These are phyloP conservation scores for Norana najaformis DNA, from an alignment of 2,888 invertebrate species.

Conservation along the genomic window DNA sequence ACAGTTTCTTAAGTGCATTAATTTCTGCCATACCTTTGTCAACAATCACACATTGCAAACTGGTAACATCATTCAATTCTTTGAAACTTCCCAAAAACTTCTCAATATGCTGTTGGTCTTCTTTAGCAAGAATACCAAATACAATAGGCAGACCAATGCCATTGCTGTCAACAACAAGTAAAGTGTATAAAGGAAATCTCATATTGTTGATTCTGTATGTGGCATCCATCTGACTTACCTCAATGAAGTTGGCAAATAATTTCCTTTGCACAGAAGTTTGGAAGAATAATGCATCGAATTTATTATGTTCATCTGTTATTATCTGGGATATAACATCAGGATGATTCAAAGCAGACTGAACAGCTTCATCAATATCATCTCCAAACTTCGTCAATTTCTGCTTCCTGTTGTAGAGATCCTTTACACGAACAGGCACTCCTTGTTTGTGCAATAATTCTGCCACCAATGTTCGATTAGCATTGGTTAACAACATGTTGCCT, in stretches of 20 bases:
- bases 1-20: neutral
- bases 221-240: neutral
- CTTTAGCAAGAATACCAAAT: neutral
- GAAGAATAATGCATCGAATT: neutral
- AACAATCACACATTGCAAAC: neutral
- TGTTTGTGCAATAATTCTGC: neutral
- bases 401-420: neutral
- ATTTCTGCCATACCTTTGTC: constrained; percentile 3
- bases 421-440: neutral
- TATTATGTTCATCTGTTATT: neutral
- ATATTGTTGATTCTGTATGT: neutral
- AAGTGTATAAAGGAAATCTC: neutral
- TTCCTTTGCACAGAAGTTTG: neutral
- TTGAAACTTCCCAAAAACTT: neutral
- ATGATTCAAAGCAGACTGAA: neutral
- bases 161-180: neutral
- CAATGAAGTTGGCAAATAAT: neutral
- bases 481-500: neutral
- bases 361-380: neutral
- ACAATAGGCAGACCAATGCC: neutral
- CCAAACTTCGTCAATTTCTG: neutral
- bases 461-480: neutral
- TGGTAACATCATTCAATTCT: neutral
- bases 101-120: neutral
- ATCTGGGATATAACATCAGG: neutral